Conservation (phyloP, 2,113 vertebrate genomes). For the Hymenochirus boettgeri region DNA sequence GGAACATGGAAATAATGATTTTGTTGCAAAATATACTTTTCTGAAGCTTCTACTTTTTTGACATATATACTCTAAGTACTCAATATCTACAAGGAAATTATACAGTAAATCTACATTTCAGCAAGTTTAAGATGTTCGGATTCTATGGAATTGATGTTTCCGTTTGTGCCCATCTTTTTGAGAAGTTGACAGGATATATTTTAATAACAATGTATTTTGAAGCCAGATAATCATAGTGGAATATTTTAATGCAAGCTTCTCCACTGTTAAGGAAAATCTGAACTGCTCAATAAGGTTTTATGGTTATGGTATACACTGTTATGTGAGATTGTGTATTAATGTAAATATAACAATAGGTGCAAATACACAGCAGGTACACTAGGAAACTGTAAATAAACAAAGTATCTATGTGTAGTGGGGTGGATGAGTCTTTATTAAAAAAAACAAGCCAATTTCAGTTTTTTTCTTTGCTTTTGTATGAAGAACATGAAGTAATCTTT, state of each 20-base stretch:
- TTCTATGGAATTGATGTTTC: conserved; percentile 19
- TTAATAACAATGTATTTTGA: conserved; percentile 18
- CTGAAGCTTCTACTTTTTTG: neutral
- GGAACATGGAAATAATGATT: too few species aligned
- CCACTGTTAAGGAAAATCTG: neutral
- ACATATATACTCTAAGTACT: neutral
- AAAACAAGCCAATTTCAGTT: too few species aligned
- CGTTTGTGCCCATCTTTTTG: conserved; percentile 1
- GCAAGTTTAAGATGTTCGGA: conserved; percentile 1
- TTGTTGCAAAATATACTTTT: neutral
- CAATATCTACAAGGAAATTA: neutral
- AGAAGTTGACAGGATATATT: conserved; percentile 19
- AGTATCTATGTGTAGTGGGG: too few species aligned
- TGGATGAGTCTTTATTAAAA: too few species aligned
- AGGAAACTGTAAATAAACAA: too few species aligned
- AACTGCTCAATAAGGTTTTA: conserved; percentile 21
- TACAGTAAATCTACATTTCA: conserved; percentile 25
- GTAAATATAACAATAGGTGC: too few species aligned
- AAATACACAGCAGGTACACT: too few species aligned
- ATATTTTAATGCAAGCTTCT: conserved; percentile 2
- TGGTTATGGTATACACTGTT: too few species aligned
- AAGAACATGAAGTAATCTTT: too few species aligned
- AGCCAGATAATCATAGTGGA: conserved; percentile 4
- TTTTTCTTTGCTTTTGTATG: too few species aligned
- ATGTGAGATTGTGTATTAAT: too few species aligned